Evolutionary conservation across 1,140 invertebrate species (phyloP), one percentile per base, ranked within the genome.

Genomic region (Dinoponera quadriceps): DNA sequence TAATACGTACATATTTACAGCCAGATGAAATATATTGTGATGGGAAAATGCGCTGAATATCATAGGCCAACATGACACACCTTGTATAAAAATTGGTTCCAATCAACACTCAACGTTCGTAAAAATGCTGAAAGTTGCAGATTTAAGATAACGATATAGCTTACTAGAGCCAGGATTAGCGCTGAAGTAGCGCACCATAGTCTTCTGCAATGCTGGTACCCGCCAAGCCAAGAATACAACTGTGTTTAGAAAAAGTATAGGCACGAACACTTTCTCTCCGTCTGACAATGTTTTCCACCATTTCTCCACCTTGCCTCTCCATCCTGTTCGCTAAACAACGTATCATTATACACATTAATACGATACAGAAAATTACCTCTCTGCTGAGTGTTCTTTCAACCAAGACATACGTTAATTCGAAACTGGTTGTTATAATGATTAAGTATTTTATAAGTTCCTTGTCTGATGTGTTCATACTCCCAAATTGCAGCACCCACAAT

Each of bases 1-100:
- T 25, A 99, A 94, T 25, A 99, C 98, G 95, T 98, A 99, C 99
- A 99, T 99, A 94, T 99, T 99, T 51, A 97, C 96, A 89, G 96
- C 96, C 65, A 99, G 95, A 95, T 99, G 99, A 60, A 98, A 94
- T 48, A 96, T 91, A 13, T 97, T 98, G 90, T 97, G 97, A 93
- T 99, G 99, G 90, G 98, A 99, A 93, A 99, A 99, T 65, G 97
- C 97, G 13, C 98, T 98, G 1, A 99, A 93, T 20, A 99, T 90
- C 98, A 99, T 98, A 25, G 98, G 98, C 94, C 96, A 96, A 93
- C 97, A 98, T 71, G 96, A 94, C 85, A 95, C 95, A 92, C 95
- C 97, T 97, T 90, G 49, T 95, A 95, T 78, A 62, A 88, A 81
- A 88, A 82, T 48, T 33, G 48, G 18, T 66, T 13, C 9, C 22